Percentiles rank a stretch among this genome's conserved stretches.
Conservation (phyloP, 2,797 vertebrate genomes). For the Coracias cyanogaster region DNA sequence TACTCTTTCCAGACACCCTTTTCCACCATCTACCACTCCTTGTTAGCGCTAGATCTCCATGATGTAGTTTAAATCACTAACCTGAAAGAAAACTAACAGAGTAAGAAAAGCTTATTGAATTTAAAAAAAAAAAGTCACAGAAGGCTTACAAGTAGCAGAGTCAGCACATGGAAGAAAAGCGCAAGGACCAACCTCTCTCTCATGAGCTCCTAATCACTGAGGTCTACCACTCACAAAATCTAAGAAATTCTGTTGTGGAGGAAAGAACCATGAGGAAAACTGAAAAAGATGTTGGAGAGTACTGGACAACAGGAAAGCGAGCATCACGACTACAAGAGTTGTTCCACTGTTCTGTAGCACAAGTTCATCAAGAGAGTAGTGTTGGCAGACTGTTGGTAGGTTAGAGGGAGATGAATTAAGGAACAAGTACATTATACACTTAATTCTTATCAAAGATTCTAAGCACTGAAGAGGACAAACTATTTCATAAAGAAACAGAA, state of each 20-base stretch:
- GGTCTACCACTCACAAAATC: neutral
- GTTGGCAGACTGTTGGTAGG: neutral
- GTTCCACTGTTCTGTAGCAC: neutral
- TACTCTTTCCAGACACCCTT: neutral
- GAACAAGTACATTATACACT: slow-evolving; percentile 4
- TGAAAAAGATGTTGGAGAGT: neutral
- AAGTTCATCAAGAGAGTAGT: neutral
- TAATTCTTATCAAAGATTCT: slow-evolving; percentile 39
- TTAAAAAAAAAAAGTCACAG: neutral
- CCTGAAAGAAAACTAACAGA: neutral
- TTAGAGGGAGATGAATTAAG: neutral
- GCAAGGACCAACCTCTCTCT: neutral
- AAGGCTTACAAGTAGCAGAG: neutral
- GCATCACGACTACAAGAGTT: neutral
- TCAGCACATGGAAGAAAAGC: neutral
- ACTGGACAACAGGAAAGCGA: neutral
- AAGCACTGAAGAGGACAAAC: neutral
- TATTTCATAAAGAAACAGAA: slow-evolving; percentile 41
- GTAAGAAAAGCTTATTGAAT: neutral
- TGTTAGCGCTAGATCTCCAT: neutral
- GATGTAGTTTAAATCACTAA: neutral
- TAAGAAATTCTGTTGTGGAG: neutral
- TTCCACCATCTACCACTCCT: neutral
- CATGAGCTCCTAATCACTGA: neutral
- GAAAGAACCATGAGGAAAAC: neutral